A percentile compares a stretch with the other conserved stretches of the same genome.
Evolutionary conservation across 2,797 vertebrate species (phyloP).

Genomic region (Brachymystax lenok): DNA sequence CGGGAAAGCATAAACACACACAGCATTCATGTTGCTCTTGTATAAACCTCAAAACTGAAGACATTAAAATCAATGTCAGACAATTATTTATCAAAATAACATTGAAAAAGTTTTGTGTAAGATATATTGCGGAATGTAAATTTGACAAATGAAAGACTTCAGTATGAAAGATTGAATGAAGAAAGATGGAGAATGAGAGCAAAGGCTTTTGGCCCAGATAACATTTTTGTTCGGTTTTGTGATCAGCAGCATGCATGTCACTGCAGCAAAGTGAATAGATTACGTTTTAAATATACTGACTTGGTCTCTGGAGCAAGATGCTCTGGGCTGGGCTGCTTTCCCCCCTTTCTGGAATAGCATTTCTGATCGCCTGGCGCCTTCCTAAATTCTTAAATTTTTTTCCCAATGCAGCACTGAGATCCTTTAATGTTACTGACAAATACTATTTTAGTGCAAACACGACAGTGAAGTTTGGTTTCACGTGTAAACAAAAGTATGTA

Average conservation of each 20-base stretch:
- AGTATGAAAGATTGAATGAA: constrained; percentile 49
- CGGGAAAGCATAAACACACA: constrained; percentile 36
- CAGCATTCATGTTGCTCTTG: constrained; percentile 43
- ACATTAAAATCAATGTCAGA: constrained; percentile 55
- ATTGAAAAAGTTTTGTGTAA: background rate
- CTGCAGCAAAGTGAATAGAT: constrained; percentile 81
- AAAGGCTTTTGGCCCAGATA: constrained; percentile 75
- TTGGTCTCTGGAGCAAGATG: constrained; percentile 65
- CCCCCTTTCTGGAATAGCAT: constrained; percentile 48
- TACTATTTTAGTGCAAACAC: background rate
- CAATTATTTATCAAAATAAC: constrained; percentile 39
- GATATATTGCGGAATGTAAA: background rate
- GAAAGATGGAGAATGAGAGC: constrained; percentile 64
- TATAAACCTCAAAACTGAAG: constrained; percentile 56
- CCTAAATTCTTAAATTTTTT: constrained; percentile 20
- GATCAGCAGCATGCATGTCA: constrained; percentile 76
- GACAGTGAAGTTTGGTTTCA: background rate
- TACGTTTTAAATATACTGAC: constrained; percentile 76
- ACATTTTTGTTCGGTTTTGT: constrained; percentile 72
- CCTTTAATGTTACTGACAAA: background rate
- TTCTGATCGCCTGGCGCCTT: constrained; percentile 65
- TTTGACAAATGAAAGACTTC: constrained; percentile 8
- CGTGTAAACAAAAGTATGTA: background rate
- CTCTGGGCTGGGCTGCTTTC: constrained; percentile 60
- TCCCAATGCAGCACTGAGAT: constrained; percentile 2